Conservation (phyloP, 2,797 vertebrate species). For the Bucorvus abyssinicus region DNA sequence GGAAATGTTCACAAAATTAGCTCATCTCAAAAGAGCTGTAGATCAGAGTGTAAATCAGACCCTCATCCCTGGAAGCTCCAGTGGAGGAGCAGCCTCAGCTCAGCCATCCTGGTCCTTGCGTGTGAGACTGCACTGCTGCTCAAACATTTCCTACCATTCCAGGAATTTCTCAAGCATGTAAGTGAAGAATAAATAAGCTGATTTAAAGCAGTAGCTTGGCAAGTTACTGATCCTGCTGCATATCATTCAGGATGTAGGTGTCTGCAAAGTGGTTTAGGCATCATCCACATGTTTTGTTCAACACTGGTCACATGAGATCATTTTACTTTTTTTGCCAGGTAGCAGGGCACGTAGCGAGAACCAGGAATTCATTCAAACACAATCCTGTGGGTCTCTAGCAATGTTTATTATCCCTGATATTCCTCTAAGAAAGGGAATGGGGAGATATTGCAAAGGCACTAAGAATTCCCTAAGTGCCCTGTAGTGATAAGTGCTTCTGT, state of each 20-base stretch:
- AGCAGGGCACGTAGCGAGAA: not conserved
- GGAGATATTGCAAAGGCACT: not conserved
- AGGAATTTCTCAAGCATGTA: not conserved
- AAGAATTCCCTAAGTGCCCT: not conserved
- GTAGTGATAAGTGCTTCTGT: not conserved
- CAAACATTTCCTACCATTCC: not conserved
- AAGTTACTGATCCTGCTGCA: not conserved
- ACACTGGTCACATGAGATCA: not conserved
- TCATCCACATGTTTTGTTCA: not conserved
- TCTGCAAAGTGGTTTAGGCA: not conserved
- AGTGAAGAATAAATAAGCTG: not conserved
- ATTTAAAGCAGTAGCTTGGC: slow-evolving; percentile 2
- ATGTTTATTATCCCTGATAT: not conserved
- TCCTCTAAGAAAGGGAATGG: not conserved
- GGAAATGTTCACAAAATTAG: slow-evolving; percentile 11
- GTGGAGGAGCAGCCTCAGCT: not conserved
- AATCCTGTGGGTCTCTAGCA: not conserved
- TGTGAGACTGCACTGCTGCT: not conserved
- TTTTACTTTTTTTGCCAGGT: not conserved
- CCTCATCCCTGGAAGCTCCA: not conserved
- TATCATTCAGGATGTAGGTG: not conserved
- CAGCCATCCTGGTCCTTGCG: not conserved
- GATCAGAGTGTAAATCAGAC: not conserved
- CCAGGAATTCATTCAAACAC: not conserved
- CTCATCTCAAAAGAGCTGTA: not conserved